Evolutionary conservation across 2,113 vertebrate genomes (phyloP), one percentile per base, ranked within the genome.

Genomic region (Nothoprocta pentlandii): DNA sequence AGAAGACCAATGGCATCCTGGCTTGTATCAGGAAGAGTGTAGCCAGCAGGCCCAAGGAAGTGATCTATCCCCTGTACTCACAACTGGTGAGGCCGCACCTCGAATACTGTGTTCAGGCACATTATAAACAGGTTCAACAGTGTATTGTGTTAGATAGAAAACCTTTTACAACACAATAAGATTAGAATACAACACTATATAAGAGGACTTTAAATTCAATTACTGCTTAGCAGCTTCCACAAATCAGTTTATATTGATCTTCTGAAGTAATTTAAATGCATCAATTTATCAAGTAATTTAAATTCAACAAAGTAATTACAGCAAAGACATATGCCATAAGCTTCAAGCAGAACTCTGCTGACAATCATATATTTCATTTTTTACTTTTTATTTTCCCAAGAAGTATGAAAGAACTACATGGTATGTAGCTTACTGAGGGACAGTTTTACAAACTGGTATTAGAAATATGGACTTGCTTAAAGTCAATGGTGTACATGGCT

Each of bases 241-340:
- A 80, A 75, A 90, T 53, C 76, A 84, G 49, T 63, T 89, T 89
- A n/a, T 80, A 90, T 46, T 0, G 4, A 90, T 70, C 23, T 84
- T 67, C 49, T 70, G 22, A 80, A 93, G 32, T 47, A 66, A 95
- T 90, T 68, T 90, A 85, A 94, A 94, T 85, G 88, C n/a, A 36
- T 59, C 75, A 92, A 64, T 80, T 69, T 85, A 90, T 77, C 59
- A 80, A 83, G 32, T 62, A 58, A 93, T 87, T 47, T 90, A 85
- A 91, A 94, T 88, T 81, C 84, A 32, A 23, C 58, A 83, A 94
- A 80, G 69, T 77, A 49, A 75, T 5, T 28, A 85, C n/a, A 42
- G 13, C 23, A 81, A 11, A 83, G 46, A 82, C 41, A 77, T 53
- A 44, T 66, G 36, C 26, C 83, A 96, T 87, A 91, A 59, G 46